Percentiles rank a stretch among this genome's conserved stretches.
Evolutionary conservation across 2,113 vertebrate species (phyloP).

Genomic region (Bujurquina vittata): DNA sequence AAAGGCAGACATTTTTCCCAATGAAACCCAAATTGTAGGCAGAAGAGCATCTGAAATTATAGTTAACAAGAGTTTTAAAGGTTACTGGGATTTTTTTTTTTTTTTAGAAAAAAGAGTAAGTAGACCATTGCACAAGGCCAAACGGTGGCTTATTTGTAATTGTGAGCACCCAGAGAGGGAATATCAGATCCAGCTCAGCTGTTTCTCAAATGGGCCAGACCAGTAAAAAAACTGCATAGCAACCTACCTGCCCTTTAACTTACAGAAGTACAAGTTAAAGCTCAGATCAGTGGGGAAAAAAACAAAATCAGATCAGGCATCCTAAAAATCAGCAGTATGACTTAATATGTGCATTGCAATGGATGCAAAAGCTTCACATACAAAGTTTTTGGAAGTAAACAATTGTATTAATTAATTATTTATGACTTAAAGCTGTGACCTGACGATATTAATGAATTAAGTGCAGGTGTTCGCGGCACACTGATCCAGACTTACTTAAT

Average conservation of each 20-base stretch:
- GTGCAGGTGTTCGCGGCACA: not conserved
- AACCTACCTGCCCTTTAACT: no score
- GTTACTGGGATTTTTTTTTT: not conserved
- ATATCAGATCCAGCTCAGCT: not conserved
- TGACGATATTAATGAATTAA: not conserved
- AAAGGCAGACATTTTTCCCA: not conserved
- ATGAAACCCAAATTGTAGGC: not conserved
- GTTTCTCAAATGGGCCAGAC: no score
- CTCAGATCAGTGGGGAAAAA: no score
- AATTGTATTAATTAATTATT: not conserved
- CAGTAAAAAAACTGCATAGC: no score
- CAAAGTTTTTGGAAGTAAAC: not conserved
- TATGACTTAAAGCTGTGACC: no score
- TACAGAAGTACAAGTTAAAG: no score
- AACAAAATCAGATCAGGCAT: no score
- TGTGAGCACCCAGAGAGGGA: not conserved
- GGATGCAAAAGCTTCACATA: no score
- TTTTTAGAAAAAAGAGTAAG: not conserved
- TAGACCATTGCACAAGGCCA: no score
- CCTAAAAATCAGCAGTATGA: not conserved
- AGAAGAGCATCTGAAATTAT: not conserved
- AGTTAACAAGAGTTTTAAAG: not conserved
- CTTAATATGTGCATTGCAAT: no score
- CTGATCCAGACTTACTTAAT: not conserved
- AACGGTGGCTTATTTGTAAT: not conserved